Evolutionary conservation across 2,888 invertebrate species (phyloP).

Genomic region (Andrena bicolor): DNA sequence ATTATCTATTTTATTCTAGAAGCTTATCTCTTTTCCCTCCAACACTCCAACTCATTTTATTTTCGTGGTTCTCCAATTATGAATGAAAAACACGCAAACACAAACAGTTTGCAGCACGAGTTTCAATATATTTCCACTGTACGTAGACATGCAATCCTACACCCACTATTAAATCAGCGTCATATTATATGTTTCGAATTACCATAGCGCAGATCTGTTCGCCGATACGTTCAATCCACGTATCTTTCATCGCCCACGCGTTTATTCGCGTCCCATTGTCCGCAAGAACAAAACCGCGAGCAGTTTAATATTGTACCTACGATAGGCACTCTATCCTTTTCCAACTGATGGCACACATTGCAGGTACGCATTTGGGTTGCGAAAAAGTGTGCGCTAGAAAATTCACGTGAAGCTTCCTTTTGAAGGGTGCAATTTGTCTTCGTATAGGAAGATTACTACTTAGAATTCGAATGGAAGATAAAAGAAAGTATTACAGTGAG

Average conservation of each 20-base stretch:
- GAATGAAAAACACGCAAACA: background rate
- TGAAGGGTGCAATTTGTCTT: background rate
- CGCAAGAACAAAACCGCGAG: slow-evolving; percentile 61
- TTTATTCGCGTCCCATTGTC: slow-evolving; percentile 56
- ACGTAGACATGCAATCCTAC: background rate
- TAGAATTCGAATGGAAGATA: too few species aligned
- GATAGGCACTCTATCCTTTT: slow-evolving; percentile 29
- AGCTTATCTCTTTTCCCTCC: too few species aligned
- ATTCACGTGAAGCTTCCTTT: background rate
- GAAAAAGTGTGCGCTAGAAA: background rate
- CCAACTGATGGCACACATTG: background rate
- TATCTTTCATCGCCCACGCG: slow-evolving; percentile 42
- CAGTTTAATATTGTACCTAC: slow-evolving; percentile 62
- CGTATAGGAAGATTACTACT: too few species aligned
- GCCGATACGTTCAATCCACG: slow-evolving; percentile 27
- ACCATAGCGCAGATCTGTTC: slow-evolving; percentile 34
- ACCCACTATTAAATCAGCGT: slow-evolving; percentile 25
- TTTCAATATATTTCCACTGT: background rate
- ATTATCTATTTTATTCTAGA: background rate
- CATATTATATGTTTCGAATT: slow-evolving; percentile 36
- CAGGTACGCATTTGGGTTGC: background rate
- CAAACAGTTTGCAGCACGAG: background rate
- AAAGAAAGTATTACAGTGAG: too few species aligned
- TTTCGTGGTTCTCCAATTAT: background rate
- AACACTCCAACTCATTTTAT: background rate